phyloP scores from a whole-genome alignment of 2,888 invertebrate genomes.

The Leptogaster cylindrica region DNA sequence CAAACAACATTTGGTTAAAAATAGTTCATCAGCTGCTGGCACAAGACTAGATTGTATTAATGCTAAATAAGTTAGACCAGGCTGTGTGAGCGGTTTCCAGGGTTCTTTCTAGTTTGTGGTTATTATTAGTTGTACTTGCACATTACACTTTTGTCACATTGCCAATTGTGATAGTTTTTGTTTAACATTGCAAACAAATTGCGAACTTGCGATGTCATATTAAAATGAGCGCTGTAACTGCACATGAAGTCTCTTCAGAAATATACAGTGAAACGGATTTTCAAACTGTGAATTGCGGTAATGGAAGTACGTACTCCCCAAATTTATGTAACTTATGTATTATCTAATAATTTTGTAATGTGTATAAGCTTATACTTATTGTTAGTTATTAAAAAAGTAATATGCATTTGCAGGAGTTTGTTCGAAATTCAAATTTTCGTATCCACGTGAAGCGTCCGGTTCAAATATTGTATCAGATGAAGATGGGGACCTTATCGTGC shows the following conservation, averaged over 20 bases:
- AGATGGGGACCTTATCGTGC: constrained; percentile 75
- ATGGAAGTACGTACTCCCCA: constrained; percentile 64
- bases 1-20: too few relatives aligned
- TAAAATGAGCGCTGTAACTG: not conserved
- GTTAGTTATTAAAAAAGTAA: not conserved
- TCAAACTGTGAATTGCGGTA: constrained; percentile 63
- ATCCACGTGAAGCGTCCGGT: constrained; percentile 56
- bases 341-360: constrained; percentile 7
- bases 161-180: too few relatives aligned
- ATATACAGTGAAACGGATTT: constrained; percentile 75
- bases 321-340: too few relatives aligned
- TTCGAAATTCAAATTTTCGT: constrained; percentile 73
- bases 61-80: too few relatives aligned
- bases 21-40: too few relatives aligned
- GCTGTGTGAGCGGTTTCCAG: too few relatives aligned
- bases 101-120: too few relatives aligned
- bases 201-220: too few relatives aligned
- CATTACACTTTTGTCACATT: too few relatives aligned
- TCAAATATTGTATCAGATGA: constrained; percentile 63
- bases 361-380: not conserved
- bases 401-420: constrained; percentile 67
- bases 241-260: constrained; percentile 74
- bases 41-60: too few relatives aligned
- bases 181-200: too few relatives aligned
- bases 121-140: too few relatives aligned